Evolutionary conservation across 2,113 vertebrate genomes (phyloP).

Genomic region (Tychaedon coryphoeus): DNA sequence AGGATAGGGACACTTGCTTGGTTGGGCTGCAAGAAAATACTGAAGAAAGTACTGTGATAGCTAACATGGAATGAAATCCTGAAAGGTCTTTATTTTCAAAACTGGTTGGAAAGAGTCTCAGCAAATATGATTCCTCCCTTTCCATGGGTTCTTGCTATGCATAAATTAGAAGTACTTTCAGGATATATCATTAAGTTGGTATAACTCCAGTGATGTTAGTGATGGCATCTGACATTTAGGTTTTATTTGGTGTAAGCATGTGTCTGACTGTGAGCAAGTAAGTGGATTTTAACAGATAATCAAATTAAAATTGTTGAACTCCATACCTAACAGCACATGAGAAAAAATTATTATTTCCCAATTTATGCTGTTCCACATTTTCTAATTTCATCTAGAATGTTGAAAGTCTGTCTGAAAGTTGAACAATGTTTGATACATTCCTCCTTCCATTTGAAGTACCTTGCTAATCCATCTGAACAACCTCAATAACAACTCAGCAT

Average conservation of each 20-base stretch:
- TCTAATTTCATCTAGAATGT: neutral
- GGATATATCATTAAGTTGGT: neutral
- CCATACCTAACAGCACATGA: accelerated
- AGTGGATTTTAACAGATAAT: neutral
- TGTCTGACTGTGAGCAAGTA: neutral
- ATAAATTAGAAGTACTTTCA: neutral
- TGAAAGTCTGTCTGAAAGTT: neutral
- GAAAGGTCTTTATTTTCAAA: neutral
- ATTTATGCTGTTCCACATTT: neutral
- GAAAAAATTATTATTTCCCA: too few relatives aligned
- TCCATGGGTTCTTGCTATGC: neutral
- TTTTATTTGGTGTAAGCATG: neutral
- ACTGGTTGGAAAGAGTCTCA: neutral
- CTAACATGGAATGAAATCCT: neutral
- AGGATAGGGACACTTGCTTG: accelerated
- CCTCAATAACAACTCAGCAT: neutral
- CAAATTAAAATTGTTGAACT: neutral
- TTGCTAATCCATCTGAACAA: neutral
- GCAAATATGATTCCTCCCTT: neutral
- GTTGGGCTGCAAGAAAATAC: neutral
- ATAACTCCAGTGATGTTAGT: neutral
- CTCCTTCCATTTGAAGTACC: neutral
- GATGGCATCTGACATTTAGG: neutral
- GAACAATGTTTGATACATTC: neutral
- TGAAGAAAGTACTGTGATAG: neutral